phyloP scores from a whole-genome alignment of 2,113 vertebrate genomes.

The Calidris pugnax region DNA sequence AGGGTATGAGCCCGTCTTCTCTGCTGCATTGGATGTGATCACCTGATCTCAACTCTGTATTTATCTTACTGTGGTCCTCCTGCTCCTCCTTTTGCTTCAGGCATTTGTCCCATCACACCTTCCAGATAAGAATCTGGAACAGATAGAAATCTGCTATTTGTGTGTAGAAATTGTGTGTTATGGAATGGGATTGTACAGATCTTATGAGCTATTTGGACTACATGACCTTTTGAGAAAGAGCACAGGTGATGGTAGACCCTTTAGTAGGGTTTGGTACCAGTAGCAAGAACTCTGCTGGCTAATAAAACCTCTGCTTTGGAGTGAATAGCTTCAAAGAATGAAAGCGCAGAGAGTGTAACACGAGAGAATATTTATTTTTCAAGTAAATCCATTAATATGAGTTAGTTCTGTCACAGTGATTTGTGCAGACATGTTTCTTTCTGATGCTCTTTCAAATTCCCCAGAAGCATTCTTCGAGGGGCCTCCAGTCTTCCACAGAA shows the following conservation, averaged over 20 bases:
- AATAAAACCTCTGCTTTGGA: background rate
- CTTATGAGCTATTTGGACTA: background rate
- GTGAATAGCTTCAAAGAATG: background rate
- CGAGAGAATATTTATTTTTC: background rate
- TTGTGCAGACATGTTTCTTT: background rate
- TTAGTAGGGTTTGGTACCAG: background rate
- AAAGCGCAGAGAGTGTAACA: background rate
- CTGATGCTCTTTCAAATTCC: background rate
- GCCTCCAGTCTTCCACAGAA: background rate
- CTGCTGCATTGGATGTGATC: accelerated
- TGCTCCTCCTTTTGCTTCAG: background rate
- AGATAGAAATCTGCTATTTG: background rate
- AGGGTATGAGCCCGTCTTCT: background rate
- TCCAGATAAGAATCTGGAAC: background rate
- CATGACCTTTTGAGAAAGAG: background rate
- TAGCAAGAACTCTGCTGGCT: background rate
- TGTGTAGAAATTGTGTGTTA: background rate
- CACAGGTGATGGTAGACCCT: too few species aligned
- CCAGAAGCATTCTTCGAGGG: background rate
- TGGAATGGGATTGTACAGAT: background rate
- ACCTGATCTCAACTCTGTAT: background rate
- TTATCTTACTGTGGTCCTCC: background rate
- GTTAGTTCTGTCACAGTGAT: background rate
- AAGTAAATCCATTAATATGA: background rate
- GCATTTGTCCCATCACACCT: background rate